Evolutionary conservation across 2,888 invertebrate species (phyloP), one percentile per base, ranked within the genome.

Genomic region (Agelastica alni): DNA sequence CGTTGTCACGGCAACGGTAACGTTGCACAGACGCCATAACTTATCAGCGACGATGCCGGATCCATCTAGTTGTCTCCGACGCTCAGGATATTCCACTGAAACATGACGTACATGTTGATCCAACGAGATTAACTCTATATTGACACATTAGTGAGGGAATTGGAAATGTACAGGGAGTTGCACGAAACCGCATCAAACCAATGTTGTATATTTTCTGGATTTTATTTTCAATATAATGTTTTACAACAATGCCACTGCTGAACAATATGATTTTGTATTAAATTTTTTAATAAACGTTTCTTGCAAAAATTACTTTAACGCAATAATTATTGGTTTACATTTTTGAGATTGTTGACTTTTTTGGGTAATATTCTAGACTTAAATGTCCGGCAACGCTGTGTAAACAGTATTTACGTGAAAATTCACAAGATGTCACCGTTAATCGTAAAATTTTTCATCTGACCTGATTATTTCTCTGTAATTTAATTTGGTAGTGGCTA

Each of bases 1-100:
- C 51, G 66, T 67, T 57, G 64, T 61, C 58, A 64, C 60, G 61
- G 60, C 61, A 56, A 66, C 69, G 65, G 53, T 64, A 63, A 60
- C 63, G 63, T 57, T 66, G 68, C 66, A 68, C 62, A 60, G 69
- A 67, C 68, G 68, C 66, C 60, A 63, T 53, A 47, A 48, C 48
- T 48, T 31, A 48, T 22, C 3, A 10, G 56, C 60, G 62, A 55
- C 42, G 63, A 51, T 37, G 34, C 37, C 41, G 17, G 18, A 22
- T 37, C 3, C 49, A 52, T 42, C 48, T 41, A 46, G 26, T 43
- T 31, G 32, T 30, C 37, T 32, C 10, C 20, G 22, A 47, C 39
- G 44, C 44, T 61, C 64, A 63, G 46, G 4, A 39, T 47, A 59
- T 60, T n/a, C 12, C 12, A n/a, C 3, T n/a, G 34, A 17, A 6